Evolutionary conservation across 2,888 invertebrate genomes (phyloP), one percentile per base, ranked within the genome.

Genomic region (Erpobdella octoculata): DNA sequence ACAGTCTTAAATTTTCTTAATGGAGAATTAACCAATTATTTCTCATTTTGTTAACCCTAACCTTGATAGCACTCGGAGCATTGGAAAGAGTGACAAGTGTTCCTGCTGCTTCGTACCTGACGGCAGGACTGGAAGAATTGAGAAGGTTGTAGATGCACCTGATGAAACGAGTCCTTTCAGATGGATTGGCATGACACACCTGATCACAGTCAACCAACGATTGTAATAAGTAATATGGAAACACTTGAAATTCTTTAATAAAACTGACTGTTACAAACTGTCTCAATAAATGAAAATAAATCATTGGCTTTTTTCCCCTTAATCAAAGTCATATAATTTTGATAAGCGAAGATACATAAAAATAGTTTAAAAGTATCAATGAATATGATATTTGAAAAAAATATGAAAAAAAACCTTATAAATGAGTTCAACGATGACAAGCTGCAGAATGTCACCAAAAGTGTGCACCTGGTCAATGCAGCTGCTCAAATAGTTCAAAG

Each of bases 341-440:
- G n/a, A n/a, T n/a, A n/a, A n/a, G n/a, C n/a, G n/a, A n/a, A n/a
- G n/a, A n/a, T n/a, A n/a, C n/a, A n/a, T n/a, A n/a, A n/a, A n/a
- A n/a, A n/a, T n/a, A n/a, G n/a, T n/a, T n/a, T n/a, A n/a, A n/a
- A n/a, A n/a, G n/a, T n/a, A n/a, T n/a, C n/a, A n/a, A n/a, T n/a
- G n/a, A n/a, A n/a, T n/a, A n/a, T n/a, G n/a, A n/a, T n/a, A n/a
- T n/a, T n/a, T n/a, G 59, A 25, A 59, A 8, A 12, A 59, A n/a
- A 8, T 61, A 9, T 36, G 6, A 48, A 48, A 6, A 35, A 73
- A 74, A 78, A 91, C 94, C 88, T 98, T 98, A 82, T 99, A 98
- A 80, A 98, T 98, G 3, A 98, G 87, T 83, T 99, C 98, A 0
- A 98, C 98, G 79, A 98, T 98, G 18, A 99, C 96, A 74, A 98